Evolutionary conservation across 2,888 invertebrate genomes (phyloP).

Genomic region (Plemyria rubiginata): DNA sequence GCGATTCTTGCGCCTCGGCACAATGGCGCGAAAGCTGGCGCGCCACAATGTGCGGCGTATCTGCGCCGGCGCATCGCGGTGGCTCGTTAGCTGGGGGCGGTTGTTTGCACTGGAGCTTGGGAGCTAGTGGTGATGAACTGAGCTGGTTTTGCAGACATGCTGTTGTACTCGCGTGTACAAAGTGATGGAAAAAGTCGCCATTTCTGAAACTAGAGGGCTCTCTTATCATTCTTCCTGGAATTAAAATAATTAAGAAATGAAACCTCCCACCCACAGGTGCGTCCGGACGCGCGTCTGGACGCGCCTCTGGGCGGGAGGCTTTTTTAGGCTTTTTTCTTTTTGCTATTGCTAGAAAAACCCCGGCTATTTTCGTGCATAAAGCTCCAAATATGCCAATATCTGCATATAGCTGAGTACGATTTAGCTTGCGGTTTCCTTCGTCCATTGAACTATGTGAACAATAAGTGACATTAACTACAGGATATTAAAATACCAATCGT

Average conservation of each 20-base stretch:
- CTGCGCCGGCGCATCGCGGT: constrained; percentile 76
- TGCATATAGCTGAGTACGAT: not conserved
- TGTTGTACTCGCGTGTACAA: too few relatives aligned
- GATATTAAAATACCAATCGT: constrained; percentile 82
- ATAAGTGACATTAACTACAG: constrained; percentile 78
- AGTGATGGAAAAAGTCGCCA: not conserved
- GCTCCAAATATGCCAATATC: not conserved
- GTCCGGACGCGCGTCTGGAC: too few relatives aligned
- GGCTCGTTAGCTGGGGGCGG: constrained; percentile 81
- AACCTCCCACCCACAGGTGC: too few relatives aligned
- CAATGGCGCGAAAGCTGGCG: constrained; percentile 84
- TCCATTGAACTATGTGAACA: constrained; percentile 76
- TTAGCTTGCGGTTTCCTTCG: constrained; percentile 59
- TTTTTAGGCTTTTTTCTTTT: too few relatives aligned
- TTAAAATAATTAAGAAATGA: too few relatives aligned
- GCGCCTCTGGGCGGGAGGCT: too few relatives aligned
- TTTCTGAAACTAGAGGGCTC: too few relatives aligned
- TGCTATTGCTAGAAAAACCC: too few relatives aligned
- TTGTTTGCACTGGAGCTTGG: constrained; percentile 62
- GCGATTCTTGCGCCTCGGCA: constrained; percentile 72
- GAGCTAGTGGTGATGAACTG: constrained; percentile 26
- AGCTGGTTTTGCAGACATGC: constrained; percentile 12
- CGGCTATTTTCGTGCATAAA: too few relatives aligned
- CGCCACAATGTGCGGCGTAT: constrained; percentile 80
- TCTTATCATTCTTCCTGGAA: too few relatives aligned